Percentiles rank a stretch among this genome's conserved stretches.
Conservation (phyloP, 2,888 invertebrate genomes). For the Ceramica pisi region DNA sequence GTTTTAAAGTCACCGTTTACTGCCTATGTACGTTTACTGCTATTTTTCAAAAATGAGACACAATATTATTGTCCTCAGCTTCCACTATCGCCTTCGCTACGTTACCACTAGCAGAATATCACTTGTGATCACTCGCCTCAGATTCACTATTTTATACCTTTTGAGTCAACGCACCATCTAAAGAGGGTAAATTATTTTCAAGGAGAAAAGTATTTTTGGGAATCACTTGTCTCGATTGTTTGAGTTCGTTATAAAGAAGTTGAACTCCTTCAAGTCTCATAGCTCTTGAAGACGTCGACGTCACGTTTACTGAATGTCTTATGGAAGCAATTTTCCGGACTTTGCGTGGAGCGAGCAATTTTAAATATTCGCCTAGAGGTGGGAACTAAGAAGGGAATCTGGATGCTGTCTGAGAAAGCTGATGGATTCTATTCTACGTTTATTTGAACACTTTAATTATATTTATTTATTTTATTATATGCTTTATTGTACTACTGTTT, state of each 20-base stretch:
- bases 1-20: too few relatives aligned
- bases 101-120: too few relatives aligned
- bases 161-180: neutral
- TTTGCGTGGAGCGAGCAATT: slow-evolving; percentile 35
- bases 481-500: too few relatives aligned
- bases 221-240: slow-evolving; percentile 8
- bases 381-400: slow-evolving; percentile 13
- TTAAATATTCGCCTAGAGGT: slow-evolving; percentile 29
- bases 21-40: too few relatives aligned
- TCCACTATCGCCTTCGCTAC: too few relatives aligned
- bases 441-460: neutral
- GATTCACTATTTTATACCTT: neutral
- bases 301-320: slow-evolving; percentile 37
- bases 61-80: too few relatives aligned
- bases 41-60: too few relatives aligned
- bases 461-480: too few relatives aligned
- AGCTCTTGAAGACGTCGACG: slow-evolving; percentile 2
- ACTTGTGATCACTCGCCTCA: too few relatives aligned
- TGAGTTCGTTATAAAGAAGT: slow-evolving; percentile 23
- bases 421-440: slow-evolving; percentile 8
- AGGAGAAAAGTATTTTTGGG: neutral
- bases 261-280: slow-evolving; percentile 19
- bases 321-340: slow-evolving; percentile 36
- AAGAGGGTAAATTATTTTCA: neutral
- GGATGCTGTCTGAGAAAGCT: neutral